These are phyloP conservation scores for Cataglyphis altisquamis DNA, from an alignment of 2,888 invertebrate genomes.

Conservation along the genomic window DNA sequence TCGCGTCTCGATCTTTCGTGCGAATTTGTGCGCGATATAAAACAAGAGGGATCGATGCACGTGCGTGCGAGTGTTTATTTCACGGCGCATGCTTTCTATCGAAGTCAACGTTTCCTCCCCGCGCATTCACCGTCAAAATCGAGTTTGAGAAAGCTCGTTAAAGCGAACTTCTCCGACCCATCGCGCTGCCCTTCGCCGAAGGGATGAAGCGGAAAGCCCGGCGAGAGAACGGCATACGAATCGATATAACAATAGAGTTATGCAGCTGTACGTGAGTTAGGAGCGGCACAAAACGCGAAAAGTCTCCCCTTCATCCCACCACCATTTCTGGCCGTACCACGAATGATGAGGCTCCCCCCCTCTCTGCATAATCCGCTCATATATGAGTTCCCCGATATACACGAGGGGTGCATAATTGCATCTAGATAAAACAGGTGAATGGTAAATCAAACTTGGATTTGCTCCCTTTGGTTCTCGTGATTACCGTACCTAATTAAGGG, in stretches of 20 bases:
- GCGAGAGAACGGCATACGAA: slow-evolving; percentile 62
- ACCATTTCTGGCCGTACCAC: slow-evolving; percentile 44
- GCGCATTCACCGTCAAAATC: slow-evolving; percentile 67
- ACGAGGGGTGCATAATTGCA: slow-evolving; percentile 83
- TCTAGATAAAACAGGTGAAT: slow-evolving; percentile 84
- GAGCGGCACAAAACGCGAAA: slow-evolving; percentile 73
- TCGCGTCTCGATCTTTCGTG: not conserved
- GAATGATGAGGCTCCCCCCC: slow-evolving; percentile 70
- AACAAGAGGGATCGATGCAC: slow-evolving; percentile 14
- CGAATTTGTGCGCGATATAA: slow-evolving; percentile 19
- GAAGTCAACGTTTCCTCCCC: slow-evolving; percentile 57
- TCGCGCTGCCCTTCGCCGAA: slow-evolving; percentile 53
- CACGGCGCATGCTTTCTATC: slow-evolving; percentile 44
- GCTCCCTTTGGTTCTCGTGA: slow-evolving; percentile 71
- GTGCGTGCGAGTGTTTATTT: slow-evolving; percentile 61
- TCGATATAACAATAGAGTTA: slow-evolving; percentile 78
- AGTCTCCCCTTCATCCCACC: slow-evolving; percentile 50
- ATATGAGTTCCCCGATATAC: slow-evolving; percentile 72
- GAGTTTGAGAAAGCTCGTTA: slow-evolving; percentile 77
- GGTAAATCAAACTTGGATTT: slow-evolving; percentile 82
- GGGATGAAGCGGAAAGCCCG: slow-evolving; percentile 68
- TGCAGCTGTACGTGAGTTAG: slow-evolving; percentile 73
- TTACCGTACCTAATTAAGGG: slow-evolving; percentile 77
- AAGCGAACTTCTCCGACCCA: slow-evolving; percentile 66
- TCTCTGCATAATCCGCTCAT: slow-evolving; percentile 80